Conservation (phyloP, 1,140 invertebrate genomes). For the Trichonephila inaurata region DNA sequence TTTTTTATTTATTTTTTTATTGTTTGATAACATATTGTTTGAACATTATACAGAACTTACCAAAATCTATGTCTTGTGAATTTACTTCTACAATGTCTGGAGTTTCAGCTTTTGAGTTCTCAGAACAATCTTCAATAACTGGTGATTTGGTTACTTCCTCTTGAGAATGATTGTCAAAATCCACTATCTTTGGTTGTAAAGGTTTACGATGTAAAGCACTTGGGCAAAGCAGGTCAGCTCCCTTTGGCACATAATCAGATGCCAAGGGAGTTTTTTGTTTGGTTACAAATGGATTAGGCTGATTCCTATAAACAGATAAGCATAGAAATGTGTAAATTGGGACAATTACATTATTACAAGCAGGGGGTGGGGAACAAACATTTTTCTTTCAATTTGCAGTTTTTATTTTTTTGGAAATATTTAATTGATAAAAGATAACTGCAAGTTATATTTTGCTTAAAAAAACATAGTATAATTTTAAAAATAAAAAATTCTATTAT, state of each 20-base stretch:
- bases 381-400: too few relatives aligned
- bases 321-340: too few relatives aligned
- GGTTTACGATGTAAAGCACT: conserved; percentile 3
- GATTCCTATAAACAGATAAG: neutral
- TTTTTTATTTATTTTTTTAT: too few relatives aligned
- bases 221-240: neutral
- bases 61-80: conserved; percentile 23
- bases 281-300: conserved; percentile 26
- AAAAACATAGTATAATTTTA: too few relatives aligned
- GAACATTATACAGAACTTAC: neutral
- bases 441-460: too few relatives aligned
- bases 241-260: conserved; percentile 50
- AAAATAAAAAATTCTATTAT: too few relatives aligned
- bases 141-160: neutral
- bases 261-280: conserved; percentile 43
- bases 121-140: conserved; percentile 46
- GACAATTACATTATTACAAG: too few relatives aligned
- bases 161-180: conserved; percentile 55
- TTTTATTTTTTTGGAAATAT: too few relatives aligned
- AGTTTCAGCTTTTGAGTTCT: neutral
- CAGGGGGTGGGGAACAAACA: too few relatives aligned
- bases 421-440: too few relatives aligned
- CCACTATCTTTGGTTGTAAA: conserved; percentile 50
- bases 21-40: too few relatives aligned
- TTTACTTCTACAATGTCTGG: neutral